phyloP scores from a whole-genome alignment of 1,140 invertebrate genomes.

The Lepidostoma basale region DNA sequence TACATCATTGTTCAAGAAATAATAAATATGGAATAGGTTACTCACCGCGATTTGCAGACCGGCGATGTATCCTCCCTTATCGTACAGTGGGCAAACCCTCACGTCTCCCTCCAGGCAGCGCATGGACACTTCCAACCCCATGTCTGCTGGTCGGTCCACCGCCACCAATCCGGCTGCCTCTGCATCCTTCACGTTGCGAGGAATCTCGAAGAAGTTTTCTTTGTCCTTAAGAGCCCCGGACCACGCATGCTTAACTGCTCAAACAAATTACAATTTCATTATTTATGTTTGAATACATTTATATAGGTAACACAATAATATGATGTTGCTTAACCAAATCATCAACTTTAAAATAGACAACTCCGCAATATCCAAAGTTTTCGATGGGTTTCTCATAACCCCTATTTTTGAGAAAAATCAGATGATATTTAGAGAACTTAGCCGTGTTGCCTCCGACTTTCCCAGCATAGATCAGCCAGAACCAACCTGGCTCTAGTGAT shows the following conservation, averaged over 20 bases:
- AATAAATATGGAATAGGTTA: no score
- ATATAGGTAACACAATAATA: no score
- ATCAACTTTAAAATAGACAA: no score
- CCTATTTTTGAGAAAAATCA: no score
- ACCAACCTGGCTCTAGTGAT: no score
- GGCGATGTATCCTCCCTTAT: constrained; percentile 55
- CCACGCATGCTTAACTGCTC: constrained; percentile 54
- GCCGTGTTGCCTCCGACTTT: no score
- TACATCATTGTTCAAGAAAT: no score
- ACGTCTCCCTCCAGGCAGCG: constrained; percentile 50
- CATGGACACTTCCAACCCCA: constrained; percentile 51
- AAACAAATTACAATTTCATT: neutral
- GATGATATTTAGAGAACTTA: no score
- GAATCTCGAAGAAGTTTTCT: constrained; percentile 57
- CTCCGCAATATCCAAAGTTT: neutral
- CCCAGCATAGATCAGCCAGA: no score
- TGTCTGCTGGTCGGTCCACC: constrained; percentile 50
- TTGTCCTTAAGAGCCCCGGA: constrained; percentile 53
- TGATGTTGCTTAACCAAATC: neutral
- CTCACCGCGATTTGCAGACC: constrained; percentile 57
- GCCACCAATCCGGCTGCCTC: constrained; percentile 53
- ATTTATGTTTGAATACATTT: neutral
- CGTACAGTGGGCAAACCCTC: constrained; percentile 52
- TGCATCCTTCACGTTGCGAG: constrained; percentile 53
- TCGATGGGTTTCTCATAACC: neutral